Base-by-base conservation (phyloP, 2,888 invertebrate genomes). In the Zele albiditarsus region DNA sequence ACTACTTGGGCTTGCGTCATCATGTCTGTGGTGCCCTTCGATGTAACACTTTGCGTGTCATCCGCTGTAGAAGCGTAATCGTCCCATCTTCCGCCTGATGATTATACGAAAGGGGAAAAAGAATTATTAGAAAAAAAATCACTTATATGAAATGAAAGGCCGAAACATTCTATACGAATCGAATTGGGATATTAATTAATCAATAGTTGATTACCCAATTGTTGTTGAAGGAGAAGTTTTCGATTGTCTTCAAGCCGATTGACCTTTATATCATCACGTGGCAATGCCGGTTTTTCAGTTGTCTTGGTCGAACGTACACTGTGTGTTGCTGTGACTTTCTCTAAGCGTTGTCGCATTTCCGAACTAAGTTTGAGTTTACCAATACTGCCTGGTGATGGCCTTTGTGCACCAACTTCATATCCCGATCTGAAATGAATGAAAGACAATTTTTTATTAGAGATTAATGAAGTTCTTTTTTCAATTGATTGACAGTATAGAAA, bases 351-450 rank as follows among this genome's bases (percentile, higher is more conserved):
- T 16, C 96, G 92, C 97, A 97, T 97, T 90, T 97, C 97, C 0
- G 96, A 95, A 85, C 96, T 97, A 10, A 97, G 92, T 84, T 97
- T 95, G 0, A 97, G 89, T 88, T 97, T 97, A 0, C 97, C 97
- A 4, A 97, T 95, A 85, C 96, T 96, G 2, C 96, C 96, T 0
- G 96, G 96, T 0, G 94, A 94, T 0, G 95, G 96, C 57, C 95
- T 91, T 75, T 95, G 93, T 0, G 95, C 95, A 0, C 96, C 95
- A 27, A 96, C 94, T 87, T 96, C 96, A 82, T 95, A 94, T 78
- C 94, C 94, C 65, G 89, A 89, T 72, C 89, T 90, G 78, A 67
- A 63, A 53, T 46, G 10, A 20, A 20, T 16, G 14, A 28, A 33
- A 38, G 38, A 33, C 10, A 49, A 60, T 73, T 58, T 28, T 58